Evolutionary conservation across 35 echinoderm and acorn worm species (phyloP).

Genomic region (Anneissia japonica): DNA sequence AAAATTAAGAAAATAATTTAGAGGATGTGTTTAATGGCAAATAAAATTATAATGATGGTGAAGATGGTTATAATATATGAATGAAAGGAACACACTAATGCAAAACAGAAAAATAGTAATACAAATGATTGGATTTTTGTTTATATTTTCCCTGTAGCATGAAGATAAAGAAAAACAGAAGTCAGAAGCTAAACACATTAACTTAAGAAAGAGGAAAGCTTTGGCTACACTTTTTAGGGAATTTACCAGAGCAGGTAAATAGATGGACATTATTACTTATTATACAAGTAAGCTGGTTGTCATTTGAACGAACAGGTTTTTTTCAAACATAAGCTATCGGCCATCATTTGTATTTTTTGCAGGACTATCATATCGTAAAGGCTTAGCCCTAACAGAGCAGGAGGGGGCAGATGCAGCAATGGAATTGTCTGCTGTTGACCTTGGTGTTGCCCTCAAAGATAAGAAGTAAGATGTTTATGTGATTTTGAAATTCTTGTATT

Average conservation of each 20-base stretch:
- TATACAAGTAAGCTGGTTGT: too few species aligned
- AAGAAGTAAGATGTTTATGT: slow-evolving; percentile 1
- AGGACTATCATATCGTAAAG: slow-evolving; percentile 80
- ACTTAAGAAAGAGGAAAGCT: slow-evolving; percentile 86
- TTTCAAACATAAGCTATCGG: too few species aligned
- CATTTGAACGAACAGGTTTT: too few species aligned
- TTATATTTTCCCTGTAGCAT: slow-evolving; percentile 53
- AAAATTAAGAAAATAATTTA: too few species aligned
- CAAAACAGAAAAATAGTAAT: too few species aligned
- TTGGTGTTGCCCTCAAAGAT: slow-evolving; percentile 24
- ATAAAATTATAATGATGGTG: too few species aligned
- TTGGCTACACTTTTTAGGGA: slow-evolving; percentile 83
- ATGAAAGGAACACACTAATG: too few species aligned
- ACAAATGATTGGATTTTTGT: too few species aligned
- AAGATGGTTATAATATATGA: too few species aligned
- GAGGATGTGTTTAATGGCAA: too few species aligned
- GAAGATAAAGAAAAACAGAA: slow-evolving; percentile 91
- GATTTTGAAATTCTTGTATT: too few species aligned
- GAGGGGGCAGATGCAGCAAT: background rate
- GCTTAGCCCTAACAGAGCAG: background rate
- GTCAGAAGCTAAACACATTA: slow-evolving; percentile 78
- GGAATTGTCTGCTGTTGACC: slow-evolving; percentile 14
- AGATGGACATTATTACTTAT: too few species aligned
- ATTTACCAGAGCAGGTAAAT: slow-evolving; percentile 53
- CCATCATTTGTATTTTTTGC: background rate